phyloP scores from a whole-genome alignment of 2,113 vertebrate species.

The Ramphastos sulfuratus region DNA sequence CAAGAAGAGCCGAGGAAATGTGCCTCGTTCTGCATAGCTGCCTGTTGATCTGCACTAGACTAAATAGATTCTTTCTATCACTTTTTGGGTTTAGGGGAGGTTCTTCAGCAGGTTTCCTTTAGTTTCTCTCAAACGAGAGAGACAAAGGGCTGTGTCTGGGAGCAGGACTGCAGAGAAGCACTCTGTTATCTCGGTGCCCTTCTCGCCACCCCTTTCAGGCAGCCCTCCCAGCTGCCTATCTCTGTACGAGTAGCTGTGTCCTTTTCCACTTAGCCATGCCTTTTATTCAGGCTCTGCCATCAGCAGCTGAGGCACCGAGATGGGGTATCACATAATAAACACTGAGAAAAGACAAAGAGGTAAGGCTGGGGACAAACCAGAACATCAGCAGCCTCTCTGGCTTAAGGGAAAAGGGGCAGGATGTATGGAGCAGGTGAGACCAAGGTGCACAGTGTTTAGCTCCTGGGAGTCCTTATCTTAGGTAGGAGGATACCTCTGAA shows the following conservation, averaged over 20 bases:
- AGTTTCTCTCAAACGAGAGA: not conserved
- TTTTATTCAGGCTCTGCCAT: not conserved
- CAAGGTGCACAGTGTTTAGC: not conserved
- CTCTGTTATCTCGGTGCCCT: not conserved
- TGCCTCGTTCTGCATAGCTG: not conserved
- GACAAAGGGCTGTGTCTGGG: not conserved
- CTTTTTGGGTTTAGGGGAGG: not conserved
- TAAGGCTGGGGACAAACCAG: not conserved
- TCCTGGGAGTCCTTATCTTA: not conserved
- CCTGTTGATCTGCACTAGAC: not conserved
- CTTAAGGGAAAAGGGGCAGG: not conserved
- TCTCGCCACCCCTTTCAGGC: fast-evolving
- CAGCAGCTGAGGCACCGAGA: not conserved
- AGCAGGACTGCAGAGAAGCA: not conserved
- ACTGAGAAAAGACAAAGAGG: not conserved
- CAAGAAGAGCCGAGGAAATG: not conserved
- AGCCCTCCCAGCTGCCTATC: not conserved
- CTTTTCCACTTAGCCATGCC: not conserved
- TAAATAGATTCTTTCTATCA: not conserved
- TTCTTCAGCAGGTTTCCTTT: not conserved
- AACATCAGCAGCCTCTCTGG: not conserved
- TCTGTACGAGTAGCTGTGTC: not conserved
- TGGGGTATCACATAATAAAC: not conserved
- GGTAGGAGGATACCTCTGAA: not conserved
- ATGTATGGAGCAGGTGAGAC: not conserved